A percentile compares a stretch with the other conserved stretches of the same genome.
Evolutionary conservation across 2,797 vertebrate genomes (phyloP).

Genomic region (Oophaga sylvatica): DNA sequence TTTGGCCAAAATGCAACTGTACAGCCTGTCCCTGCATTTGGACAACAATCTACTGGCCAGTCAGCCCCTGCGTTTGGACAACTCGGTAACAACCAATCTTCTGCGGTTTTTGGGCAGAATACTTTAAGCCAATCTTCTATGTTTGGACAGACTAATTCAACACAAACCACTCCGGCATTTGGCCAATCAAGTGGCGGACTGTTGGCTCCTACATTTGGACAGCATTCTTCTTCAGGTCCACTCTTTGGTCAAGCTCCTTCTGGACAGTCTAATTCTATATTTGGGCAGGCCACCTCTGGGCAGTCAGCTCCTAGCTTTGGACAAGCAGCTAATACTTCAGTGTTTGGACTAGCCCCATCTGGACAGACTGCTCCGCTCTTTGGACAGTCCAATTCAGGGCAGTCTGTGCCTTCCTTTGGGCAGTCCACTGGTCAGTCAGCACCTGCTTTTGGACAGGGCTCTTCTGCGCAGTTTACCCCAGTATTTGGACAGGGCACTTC

Average conservation of each 20-base stretch:
- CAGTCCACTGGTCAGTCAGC: neutral
- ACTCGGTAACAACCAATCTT: neutral
- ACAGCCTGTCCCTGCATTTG: conserved; percentile 30
- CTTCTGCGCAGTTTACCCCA: neutral
- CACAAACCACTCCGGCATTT: conserved; percentile 1
- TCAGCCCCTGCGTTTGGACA: conserved; percentile 36
- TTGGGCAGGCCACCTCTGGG: neutral
- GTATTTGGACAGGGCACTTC: conserved; percentile 23
- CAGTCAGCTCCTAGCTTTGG: conserved; percentile 34
- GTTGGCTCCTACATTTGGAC: conserved; percentile 15
- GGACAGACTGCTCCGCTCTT: conserved; percentile 2
- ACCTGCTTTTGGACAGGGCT: neutral
- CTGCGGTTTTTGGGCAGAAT: conserved; percentile 33
- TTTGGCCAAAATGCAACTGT: conserved; percentile 30
- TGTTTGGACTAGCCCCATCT: conserved; percentile 38
- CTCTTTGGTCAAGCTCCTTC: conserved; percentile 18
- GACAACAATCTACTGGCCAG: conserved; percentile 6
- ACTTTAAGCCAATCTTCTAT: conserved; percentile 19
- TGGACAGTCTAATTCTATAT: neutral
- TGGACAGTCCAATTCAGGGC: conserved; percentile 12
- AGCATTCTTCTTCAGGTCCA: neutral
- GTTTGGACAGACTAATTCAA: conserved; percentile 21
- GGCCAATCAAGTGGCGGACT: neutral
- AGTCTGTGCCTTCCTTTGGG: conserved; percentile 24
- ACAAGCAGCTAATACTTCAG: neutral